phyloP scores from a whole-genome alignment of 2,797 vertebrate species.

The Tiaroga cobitis region DNA sequence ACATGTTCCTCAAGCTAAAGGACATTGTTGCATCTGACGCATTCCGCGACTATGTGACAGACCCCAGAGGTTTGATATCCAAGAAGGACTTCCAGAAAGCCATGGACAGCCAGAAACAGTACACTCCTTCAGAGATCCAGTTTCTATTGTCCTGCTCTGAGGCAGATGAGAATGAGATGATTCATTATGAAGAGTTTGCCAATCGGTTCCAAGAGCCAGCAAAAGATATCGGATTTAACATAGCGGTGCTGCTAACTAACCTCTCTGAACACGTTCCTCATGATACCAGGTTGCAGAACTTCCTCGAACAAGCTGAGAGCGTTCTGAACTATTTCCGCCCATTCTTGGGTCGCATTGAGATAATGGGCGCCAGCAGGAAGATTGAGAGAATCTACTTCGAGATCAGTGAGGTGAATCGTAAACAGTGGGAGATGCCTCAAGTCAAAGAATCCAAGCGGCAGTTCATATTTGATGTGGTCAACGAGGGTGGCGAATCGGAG shows the following conservation, averaged over 20 bases:
- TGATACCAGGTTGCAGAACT: constrained; percentile 87
- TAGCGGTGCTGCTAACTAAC: constrained; percentile 94
- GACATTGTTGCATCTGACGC: constrained; percentile 95
- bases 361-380: constrained; percentile 93
- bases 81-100: constrained; percentile 98
- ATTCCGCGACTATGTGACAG: constrained; percentile 91
- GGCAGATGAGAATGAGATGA: constrained; percentile 98
- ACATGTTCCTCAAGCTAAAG: constrained; percentile 98
- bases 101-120: constrained; percentile 98
- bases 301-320: constrained; percentile 88
- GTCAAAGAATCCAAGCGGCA: constrained; percentile 96
- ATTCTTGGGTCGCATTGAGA: constrained; percentile 93
- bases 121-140: constrained; percentile 89
- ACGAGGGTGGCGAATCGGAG: constrained; percentile 93
- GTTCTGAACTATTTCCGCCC: constrained; percentile 95
- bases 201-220: constrained; percentile 93
- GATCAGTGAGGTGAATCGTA: constrained; percentile 93
- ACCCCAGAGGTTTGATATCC: constrained; percentile 93
- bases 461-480: constrained; percentile 98
- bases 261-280: constrained; percentile 94
- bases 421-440: constrained; percentile 98
- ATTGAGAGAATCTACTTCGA: constrained; percentile 98
- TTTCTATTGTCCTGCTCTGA: constrained; percentile 95
- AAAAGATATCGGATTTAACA: constrained; percentile 96
- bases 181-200: constrained; percentile 92